Conservation (phyloP, 2,888 invertebrate species). For the Drosophila prostipennis region DNA sequence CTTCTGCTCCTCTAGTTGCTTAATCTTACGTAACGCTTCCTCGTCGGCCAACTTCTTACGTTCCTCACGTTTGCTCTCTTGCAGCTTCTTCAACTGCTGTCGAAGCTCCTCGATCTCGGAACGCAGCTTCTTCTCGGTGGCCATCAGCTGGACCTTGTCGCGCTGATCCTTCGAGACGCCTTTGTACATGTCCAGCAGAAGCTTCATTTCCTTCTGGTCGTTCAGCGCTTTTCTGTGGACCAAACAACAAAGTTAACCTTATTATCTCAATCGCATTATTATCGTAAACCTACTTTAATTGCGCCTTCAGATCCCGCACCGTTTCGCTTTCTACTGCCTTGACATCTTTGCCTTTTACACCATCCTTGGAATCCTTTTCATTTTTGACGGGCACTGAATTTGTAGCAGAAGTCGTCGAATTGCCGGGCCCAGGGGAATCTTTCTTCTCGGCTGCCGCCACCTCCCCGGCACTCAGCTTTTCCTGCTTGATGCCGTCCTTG, state of each 20-base stretch:
- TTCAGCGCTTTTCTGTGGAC: slow-evolving; percentile 92
- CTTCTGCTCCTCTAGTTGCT: slow-evolving; percentile 96
- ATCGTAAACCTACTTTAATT: slow-evolving; percentile 90
- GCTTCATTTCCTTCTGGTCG: slow-evolving; percentile 97
- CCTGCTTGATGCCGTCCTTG: slow-evolving; percentile 85
- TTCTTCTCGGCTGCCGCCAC: slow-evolving; percentile 86
- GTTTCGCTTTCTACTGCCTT: slow-evolving; percentile 87
- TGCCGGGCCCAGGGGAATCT: slow-evolving; percentile 85
- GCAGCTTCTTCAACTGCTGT: slow-evolving; percentile 93
- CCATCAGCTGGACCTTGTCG: slow-evolving; percentile 98
- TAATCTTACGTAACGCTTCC: slow-evolving; percentile 96
- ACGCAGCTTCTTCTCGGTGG: slow-evolving; percentile 95
- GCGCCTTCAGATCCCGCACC: slow-evolving; percentile 91
- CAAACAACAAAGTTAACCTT: background rate
- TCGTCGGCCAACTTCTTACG: slow-evolving; percentile 96
- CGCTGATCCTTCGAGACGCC: slow-evolving; percentile 98
- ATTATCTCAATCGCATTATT: background rate
- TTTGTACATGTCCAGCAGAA: slow-evolving; percentile 98
- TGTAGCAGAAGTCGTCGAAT: slow-evolving; percentile 79
- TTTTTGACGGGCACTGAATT: slow-evolving; percentile 84
- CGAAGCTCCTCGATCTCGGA: slow-evolving; percentile 95
- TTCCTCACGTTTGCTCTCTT: slow-evolving; percentile 96
- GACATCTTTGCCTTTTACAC: slow-evolving; percentile 87
- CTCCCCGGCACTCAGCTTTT: slow-evolving; percentile 82
- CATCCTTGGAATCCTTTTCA: slow-evolving; percentile 87